These are phyloP conservation scores for Egretta garzetta DNA, from an alignment of 2,113 vertebrate species.

Conservation along the genomic window DNA sequence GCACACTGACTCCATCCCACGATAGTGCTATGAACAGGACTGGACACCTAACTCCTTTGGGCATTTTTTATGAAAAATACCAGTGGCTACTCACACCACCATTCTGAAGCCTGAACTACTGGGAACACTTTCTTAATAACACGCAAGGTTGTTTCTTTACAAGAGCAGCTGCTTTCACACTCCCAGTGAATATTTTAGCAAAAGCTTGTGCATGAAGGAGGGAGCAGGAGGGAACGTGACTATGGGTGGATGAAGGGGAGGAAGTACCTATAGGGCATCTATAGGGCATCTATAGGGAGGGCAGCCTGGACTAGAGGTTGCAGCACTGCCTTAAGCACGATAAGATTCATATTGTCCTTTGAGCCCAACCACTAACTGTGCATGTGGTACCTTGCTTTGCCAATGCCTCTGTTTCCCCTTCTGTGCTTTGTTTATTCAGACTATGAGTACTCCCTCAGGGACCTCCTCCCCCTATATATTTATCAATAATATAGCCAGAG, in stretches of 20 bases:
- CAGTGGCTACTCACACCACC: background rate
- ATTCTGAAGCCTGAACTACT: background rate
- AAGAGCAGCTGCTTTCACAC: background rate
- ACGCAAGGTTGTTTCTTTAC: background rate
- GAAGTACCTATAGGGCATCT: background rate
- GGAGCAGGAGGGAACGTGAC: accelerated
- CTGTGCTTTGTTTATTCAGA: background rate
- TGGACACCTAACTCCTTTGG: accelerated
- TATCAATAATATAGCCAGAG: background rate
- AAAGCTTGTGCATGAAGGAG: background rate
- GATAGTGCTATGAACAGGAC: accelerated
- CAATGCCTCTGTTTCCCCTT: background rate
- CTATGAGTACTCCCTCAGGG: background rate
- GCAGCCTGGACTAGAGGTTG: background rate
- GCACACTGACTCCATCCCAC: background rate
- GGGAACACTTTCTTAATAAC: background rate
- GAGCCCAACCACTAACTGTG: accelerated
- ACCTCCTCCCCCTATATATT: background rate
- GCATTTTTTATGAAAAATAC: background rate
- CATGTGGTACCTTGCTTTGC: background rate
- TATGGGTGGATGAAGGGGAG: background rate
- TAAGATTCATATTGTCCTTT: accelerated
- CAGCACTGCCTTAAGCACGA: background rate
- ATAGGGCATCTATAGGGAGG: background rate
- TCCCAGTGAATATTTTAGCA: background rate